A percentile compares a stretch with the other conserved stretches of the same genome.
Conservation (phyloP, 2,888 invertebrate species). For the Luperina nickerlii region DNA sequence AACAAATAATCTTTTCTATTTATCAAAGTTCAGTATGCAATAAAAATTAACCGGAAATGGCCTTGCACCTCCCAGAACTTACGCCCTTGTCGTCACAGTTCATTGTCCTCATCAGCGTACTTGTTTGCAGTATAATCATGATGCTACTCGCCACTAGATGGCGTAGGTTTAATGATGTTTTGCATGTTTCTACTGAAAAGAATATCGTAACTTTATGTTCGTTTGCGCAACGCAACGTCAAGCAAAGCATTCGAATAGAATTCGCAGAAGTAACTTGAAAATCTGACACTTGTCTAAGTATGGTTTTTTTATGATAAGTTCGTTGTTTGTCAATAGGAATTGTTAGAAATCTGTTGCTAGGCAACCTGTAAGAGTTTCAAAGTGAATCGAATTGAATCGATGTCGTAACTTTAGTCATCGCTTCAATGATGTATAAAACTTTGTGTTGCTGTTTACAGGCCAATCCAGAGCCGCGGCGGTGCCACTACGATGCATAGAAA, state of each 20-base stretch:
- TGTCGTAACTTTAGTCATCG: no score
- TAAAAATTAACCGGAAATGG: neutral
- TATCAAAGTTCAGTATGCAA: neutral
- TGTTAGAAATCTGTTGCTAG: neutral
- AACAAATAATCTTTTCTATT: neutral
- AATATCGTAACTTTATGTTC: no score
- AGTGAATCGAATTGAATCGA: no score
- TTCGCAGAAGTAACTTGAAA: no score
- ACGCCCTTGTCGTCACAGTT: neutral
- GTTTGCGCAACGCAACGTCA: no score
- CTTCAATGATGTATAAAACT: no score
- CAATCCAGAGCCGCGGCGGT: neutral
- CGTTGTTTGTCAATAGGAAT: neutral
- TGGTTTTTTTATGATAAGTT: no score
- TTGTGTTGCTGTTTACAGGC: neutral
- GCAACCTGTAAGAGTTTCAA: no score
- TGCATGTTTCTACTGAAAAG: neutral
- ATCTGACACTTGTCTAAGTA: no score
- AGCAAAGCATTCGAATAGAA: no score
- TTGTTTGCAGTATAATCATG: neutral
- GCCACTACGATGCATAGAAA: neutral
- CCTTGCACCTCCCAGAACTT: neutral
- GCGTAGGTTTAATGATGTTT: neutral
- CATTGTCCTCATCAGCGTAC: neutral
- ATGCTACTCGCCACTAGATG: conserved; percentile 20